Conservation (phyloP, 2,113 vertebrate species). For the Osmerus mordax region DNA sequence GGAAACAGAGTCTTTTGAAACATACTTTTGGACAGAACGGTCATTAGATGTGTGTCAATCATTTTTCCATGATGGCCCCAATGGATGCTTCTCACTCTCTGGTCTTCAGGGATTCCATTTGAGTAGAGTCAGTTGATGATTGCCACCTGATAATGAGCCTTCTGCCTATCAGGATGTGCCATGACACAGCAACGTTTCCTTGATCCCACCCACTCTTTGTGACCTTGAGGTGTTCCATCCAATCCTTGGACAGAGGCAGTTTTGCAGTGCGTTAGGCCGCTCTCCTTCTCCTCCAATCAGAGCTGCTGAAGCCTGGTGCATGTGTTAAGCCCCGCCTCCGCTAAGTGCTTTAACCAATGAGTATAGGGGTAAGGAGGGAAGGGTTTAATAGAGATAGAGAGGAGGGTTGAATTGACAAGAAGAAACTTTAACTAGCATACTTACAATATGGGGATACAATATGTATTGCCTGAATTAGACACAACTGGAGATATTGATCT, state of each 20-base stretch:
- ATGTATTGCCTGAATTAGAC: too few relatives aligned
- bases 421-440: constrained; percentile 2
- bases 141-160: constrained; percentile 9
- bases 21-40: background rate
- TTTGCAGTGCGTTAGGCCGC: background rate
- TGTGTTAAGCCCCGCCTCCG: constrained; percentile 53
- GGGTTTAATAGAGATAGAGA: background rate
- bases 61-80: constrained; percentile 40
- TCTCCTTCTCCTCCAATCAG: constrained; percentile 45
- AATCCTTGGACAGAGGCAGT: constrained; percentile 6
- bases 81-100: constrained; percentile 49
- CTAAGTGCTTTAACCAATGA: constrained; percentile 56
- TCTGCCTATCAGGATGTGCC: constrained; percentile 2
- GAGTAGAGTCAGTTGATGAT: constrained; percentile 43
- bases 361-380: background rate
- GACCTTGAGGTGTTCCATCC: constrained; percentile 7
- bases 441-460: too few relatives aligned
- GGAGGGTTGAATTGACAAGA: background rate
- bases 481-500: too few relatives aligned
- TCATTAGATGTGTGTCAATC: constrained; percentile 36
- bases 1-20: constrained; percentile 10
- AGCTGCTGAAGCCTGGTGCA: constrained; percentile 66
- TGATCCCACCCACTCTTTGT: background rate
- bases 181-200: background rate
- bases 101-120: constrained; percentile 47